Base-by-base conservation (phyloP, 2,888 invertebrate genomes). In the Hydraecia micacea region DNA sequence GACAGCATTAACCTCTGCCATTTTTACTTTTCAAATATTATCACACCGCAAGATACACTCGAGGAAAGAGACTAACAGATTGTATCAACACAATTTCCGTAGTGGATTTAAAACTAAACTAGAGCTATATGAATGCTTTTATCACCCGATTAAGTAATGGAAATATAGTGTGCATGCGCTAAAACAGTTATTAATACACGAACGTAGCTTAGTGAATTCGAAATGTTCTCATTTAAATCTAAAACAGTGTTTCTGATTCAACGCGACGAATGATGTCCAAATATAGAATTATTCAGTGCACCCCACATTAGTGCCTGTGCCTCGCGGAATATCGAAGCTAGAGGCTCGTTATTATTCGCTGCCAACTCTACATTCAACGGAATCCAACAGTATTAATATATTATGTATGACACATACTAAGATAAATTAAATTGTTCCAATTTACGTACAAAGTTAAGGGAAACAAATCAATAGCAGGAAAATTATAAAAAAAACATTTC, bases 281-380 rank as follows among this genome's bases (percentile, higher is more conserved):
- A 92, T 92, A 92, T 91, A 93, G 90, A 91, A 91, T 91, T 90
- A 91, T 91, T 91, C 89, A 91, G 87, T 90, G 90, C 90, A 91
- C 80, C 88, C 88, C 74, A 88, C 88, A 89, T 88, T 89, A 87
- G 79, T 81, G 82, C 86, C 83, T 84, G 77, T 77, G 83, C 79
- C 81, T 84, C 36, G 42, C 77, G 81, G 79, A 83, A 85, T 89
- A 87, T 84, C 74, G 86, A 80, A 85, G 77, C 81, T 88, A 81
- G 74, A 87, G 81, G 58, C 79, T 85, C 70, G 75, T 86, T 89
- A 90, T 90, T 90, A 90, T 90, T 90, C 80, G 70, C 65, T 88
- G 84, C 76, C 79, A 87, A 85, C 73, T 79, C 65, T 79, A 73
- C 49, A 78, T 87, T 85, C 46, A 83, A 62, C 58, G 36, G 77